Conservation (phyloP, 1,140 invertebrate genomes). For the Grapholita molesta region DNA sequence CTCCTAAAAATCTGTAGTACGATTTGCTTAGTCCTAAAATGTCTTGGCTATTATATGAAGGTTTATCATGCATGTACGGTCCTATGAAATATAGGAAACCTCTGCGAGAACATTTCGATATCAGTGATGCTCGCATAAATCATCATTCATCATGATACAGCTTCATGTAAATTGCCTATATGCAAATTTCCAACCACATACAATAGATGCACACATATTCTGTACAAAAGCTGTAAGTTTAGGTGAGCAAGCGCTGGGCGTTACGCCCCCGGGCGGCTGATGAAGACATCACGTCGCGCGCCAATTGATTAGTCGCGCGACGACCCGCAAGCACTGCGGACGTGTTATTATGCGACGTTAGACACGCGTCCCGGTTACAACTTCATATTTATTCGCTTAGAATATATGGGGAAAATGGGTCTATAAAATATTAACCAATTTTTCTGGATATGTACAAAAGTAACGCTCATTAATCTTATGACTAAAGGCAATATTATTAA, state of each 20-base stretch:
- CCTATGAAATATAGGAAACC: background rate
- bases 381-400: background rate
- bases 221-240: slow-evolving; percentile 36
- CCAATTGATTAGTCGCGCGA: slow-evolving; percentile 74
- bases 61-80: background rate
- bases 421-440: background rate
- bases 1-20: background rate
- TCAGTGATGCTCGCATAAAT: background rate
- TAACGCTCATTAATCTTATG: background rate
- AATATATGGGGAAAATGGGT: background rate
- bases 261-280: slow-evolving; percentile 63
- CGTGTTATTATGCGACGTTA: slow-evolving; percentile 67
- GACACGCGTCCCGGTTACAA: slow-evolving; percentile 48
- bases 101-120: background rate
- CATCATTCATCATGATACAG: background rate
- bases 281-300: slow-evolving; percentile 69
- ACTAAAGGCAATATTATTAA: background rate
- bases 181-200: slow-evolving; percentile 5
- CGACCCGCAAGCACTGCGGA: slow-evolving; percentile 43
- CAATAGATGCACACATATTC: background rate
- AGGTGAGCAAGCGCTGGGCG: slow-evolving; percentile 62
- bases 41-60: background rate
- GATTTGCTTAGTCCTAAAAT: background rate
- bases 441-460: background rate
- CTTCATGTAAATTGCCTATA: background rate